Percentiles rank a stretch among this genome's conserved stretches.
phyloP scores from a whole-genome alignment of 2,888 invertebrate genomes.

The Merodon equestris region DNA sequence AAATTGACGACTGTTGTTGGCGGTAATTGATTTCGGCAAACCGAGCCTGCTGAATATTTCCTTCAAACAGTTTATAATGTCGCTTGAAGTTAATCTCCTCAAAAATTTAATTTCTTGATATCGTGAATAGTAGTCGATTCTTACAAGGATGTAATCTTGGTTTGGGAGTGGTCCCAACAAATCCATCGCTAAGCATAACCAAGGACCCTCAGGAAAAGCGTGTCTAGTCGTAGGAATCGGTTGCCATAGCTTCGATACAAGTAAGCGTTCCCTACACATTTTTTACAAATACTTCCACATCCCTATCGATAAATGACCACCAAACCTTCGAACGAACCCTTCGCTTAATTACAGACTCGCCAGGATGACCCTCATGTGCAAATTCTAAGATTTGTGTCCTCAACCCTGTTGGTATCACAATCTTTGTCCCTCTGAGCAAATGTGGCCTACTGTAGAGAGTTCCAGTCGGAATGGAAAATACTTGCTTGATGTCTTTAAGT shows the following conservation, averaged over 20 bases:
- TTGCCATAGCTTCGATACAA: conserved; percentile 59
- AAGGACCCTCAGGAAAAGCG: conserved; percentile 45
- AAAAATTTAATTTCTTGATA: conserved; percentile 40
- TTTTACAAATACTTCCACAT: conserved; percentile 63
- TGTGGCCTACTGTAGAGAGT: conserved; percentile 49
- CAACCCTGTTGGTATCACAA: conserved; percentile 9
- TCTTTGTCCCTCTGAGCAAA: conserved; percentile 50
- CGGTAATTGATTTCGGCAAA: too few species aligned
- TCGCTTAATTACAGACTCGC: conserved; percentile 33
- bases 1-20: too few species aligned
- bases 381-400: conserved; percentile 16
- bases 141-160: conserved; percentile 33
- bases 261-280: conserved; percentile 57
- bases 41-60: too few species aligned
- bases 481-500: background rate
- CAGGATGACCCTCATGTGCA: conserved; percentile 32
- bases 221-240: conserved; percentile 64
- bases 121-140: conserved; percentile 47
- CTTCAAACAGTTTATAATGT: too few species aligned
- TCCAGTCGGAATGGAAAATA: conserved; percentile 52
- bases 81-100: conserved; percentile 34
- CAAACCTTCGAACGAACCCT: conserved; percentile 59
- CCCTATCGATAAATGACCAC: conserved; percentile 65
- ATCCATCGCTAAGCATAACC: conserved; percentile 30
- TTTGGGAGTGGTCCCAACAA: conserved; percentile 34